These are phyloP conservation scores for Drosophila pallidifrons DNA, from an alignment of 1,140 invertebrate genomes.

Conservation along the genomic window DNA sequence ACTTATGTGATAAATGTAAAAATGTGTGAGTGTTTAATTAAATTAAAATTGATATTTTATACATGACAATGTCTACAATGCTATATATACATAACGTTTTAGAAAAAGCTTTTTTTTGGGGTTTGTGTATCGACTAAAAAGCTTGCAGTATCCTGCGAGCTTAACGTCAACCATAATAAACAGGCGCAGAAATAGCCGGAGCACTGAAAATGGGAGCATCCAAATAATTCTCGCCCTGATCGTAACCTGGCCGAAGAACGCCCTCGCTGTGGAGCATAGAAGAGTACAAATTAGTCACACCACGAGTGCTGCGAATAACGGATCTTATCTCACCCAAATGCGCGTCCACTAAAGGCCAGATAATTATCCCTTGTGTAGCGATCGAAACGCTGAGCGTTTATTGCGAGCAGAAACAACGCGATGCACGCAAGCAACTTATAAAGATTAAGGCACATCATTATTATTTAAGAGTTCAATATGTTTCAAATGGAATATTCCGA, in stretches of 20 bases:
- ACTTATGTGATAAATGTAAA: conserved; percentile 53
- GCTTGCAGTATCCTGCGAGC: conserved; percentile 3
- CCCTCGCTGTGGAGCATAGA: conserved; percentile 24
- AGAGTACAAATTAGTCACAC: not conserved
- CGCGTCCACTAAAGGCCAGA: conserved; percentile 1
- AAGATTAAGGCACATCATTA: conserved; percentile 18
- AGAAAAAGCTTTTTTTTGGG: conserved; percentile 19
- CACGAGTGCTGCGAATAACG: not conserved
- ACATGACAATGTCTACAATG: conserved; percentile 7
- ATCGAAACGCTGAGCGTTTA: conserved; percentile 17
- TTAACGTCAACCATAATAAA: conserved; percentile 12
- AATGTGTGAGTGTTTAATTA: conserved; percentile 50
- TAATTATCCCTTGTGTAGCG: not conserved
- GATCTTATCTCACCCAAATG: conserved; percentile 24
- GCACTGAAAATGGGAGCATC: conserved; percentile 26
- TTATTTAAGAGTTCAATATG: not conserved
- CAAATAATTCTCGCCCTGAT: conserved; percentile 33
- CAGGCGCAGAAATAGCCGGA: not conserved
- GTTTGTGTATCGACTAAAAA: conserved; percentile 31
- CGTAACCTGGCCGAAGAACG: conserved; percentile 20
- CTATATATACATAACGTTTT: not conserved
- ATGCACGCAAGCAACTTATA: conserved; percentile 1
- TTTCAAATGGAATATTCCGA: conserved; percentile 4
- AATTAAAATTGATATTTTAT: conserved; percentile 49
- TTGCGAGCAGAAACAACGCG: not conserved